phyloP scores from a whole-genome alignment of 1,140 invertebrate species.

The Drosophila sturtevanti region DNA sequence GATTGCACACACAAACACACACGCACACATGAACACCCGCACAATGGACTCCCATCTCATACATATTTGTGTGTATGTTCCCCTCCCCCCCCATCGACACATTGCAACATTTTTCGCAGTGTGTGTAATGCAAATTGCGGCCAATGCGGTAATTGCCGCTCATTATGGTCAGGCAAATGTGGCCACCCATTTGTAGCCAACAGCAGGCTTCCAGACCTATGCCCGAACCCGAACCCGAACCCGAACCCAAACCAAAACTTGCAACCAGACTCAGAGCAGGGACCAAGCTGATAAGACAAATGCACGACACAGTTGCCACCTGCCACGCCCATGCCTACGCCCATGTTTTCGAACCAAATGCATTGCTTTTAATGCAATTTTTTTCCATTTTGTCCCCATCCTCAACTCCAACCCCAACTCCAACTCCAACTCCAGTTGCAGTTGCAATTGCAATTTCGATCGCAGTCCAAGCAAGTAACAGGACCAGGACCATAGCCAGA shows the following conservation, averaged over 20 bases:
- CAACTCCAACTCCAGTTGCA: conserved; percentile 28
- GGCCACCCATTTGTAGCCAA: conserved; percentile 23
- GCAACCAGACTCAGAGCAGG: conserved; percentile 27
- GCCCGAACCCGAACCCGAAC: neutral
- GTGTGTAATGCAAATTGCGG: conserved; percentile 78
- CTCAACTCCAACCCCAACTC: too few species aligned
- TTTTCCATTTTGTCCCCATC: conserved; percentile 55
- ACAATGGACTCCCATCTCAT: conserved; percentile 6
- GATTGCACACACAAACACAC: conserved; percentile 58
- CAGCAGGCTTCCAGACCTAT: too few species aligned
- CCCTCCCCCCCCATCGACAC: conserved; percentile 2
- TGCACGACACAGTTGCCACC: conserved; percentile 43
- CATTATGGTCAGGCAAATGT: conserved; percentile 79
- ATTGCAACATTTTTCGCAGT: conserved; percentile 73
- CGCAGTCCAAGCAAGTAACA: conserved; percentile 28
- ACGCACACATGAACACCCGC: conserved; percentile 26
- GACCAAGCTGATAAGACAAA: conserved; percentile 70
- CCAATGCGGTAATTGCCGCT: conserved; percentile 78
- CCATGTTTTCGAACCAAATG: neutral
- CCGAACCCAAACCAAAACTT: conserved; percentile 34
- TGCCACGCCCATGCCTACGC: conserved; percentile 37
- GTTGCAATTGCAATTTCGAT: conserved; percentile 35
- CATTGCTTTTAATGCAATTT: conserved; percentile 74
- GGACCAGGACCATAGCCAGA: conserved; percentile 1
- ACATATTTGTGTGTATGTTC: neutral